phyloP scores from a whole-genome alignment of 2,888 invertebrate genomes.

The Drosophila prostipennis region DNA sequence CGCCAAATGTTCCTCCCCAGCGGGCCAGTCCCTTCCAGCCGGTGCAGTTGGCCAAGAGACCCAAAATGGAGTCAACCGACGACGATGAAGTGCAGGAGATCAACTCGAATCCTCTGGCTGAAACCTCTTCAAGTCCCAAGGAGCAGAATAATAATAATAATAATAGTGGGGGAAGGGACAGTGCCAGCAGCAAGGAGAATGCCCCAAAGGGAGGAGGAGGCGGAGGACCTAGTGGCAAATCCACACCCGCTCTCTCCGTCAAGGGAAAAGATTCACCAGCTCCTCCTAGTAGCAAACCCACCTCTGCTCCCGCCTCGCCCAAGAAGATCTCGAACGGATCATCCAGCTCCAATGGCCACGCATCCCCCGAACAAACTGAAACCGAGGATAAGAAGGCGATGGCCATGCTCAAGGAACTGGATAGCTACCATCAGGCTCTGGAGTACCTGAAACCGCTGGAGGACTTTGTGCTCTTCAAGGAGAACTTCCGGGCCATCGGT shows the following conservation, averaged over 20 bases:
- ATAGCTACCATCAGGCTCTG: constrained; percentile 78
- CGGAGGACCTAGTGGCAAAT: constrained; percentile 59
- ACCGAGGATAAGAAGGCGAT: constrained; percentile 17
- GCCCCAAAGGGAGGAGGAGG: constrained; percentile 57
- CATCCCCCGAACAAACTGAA: constrained; percentile 52
- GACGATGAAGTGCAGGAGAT: constrained; percentile 69
- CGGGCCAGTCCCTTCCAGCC: constrained; percentile 68
- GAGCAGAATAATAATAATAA: constrained; percentile 69
- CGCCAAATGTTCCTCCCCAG: constrained; percentile 55
- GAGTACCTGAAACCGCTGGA: constrained; percentile 81
- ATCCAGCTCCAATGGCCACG: constrained; percentile 58
- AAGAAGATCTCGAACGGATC: constrained; percentile 50
- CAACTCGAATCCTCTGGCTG: constrained; percentile 50
- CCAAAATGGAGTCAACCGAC: constrained; percentile 59
- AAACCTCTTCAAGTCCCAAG: constrained; percentile 47
- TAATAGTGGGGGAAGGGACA: constrained; percentile 58
- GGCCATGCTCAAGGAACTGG: constrained; percentile 62
- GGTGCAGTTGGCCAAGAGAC: constrained; percentile 66
- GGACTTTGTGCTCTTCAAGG: constrained; percentile 82
- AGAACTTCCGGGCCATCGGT: constrained; percentile 82
- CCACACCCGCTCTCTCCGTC: constrained; percentile 49
- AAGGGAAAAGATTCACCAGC: constrained; percentile 50
- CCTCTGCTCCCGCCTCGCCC: constrained; percentile 59
- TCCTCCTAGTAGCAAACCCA: constrained; percentile 7
- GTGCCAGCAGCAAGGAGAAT: constrained; percentile 70